These are phyloP conservation scores for Villa cingulata DNA, from an alignment of 2,888 invertebrate genomes.

Conservation along the genomic window DNA sequence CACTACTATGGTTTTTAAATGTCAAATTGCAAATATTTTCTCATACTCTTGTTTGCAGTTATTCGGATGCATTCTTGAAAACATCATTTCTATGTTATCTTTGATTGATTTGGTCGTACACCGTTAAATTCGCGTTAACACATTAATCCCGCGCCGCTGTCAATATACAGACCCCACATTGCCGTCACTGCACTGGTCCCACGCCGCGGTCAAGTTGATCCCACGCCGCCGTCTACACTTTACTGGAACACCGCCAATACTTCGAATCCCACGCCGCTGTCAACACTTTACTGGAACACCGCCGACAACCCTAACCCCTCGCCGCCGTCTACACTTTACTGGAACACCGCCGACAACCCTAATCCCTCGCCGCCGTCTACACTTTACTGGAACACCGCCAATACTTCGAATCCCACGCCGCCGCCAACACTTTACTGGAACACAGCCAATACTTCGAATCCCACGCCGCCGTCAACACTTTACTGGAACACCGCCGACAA, in stretches of 20 bases:
- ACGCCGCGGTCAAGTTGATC: neutral
- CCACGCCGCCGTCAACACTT: neutral
- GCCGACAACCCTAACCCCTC: too few relatives aligned
- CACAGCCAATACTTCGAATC: neutral
- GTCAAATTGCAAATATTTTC: too few relatives aligned
- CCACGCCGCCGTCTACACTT: neutral
- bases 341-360: constrained; percentile 1
- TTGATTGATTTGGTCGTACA: too few relatives aligned
- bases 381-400: too few relatives aligned
- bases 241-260: too few relatives aligned
- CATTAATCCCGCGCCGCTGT: neutral
- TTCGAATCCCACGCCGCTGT: constrained; percentile 1
- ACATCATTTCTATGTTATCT: too few relatives aligned
- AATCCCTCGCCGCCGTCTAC: neutral
- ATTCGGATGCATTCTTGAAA: too few relatives aligned
- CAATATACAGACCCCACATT: neutral
- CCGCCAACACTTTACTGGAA: neutral
- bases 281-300: neutral
- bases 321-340: neutral
- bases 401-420: constrained; percentile 1
- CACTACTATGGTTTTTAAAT: too few relatives aligned
- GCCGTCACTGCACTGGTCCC: neutral
- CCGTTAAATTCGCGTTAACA: too few relatives aligned
- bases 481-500: neutral
- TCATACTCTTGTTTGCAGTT: too few relatives aligned